phyloP scores from a whole-genome alignment of 1,140 invertebrate genomes.

The Scylla paramamosain region DNA sequence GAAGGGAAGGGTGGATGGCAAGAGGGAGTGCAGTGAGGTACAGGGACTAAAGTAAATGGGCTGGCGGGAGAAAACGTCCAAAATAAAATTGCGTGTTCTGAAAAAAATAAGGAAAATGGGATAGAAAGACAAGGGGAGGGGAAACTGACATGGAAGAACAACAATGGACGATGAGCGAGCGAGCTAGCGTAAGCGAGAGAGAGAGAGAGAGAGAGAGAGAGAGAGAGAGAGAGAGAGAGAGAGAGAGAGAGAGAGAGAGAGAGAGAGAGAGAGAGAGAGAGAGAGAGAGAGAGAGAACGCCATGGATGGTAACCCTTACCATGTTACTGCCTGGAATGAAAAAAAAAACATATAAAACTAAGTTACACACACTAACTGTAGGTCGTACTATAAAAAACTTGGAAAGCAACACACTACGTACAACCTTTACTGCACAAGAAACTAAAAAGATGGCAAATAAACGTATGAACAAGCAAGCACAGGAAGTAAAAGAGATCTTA shows the following conservation, averaged over 20 bases:
- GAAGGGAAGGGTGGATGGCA: neutral
- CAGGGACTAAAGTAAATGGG: neutral
- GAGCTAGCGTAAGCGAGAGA: neutral
- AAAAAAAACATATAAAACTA: no score
- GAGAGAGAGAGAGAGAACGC: conserved; percentile 27
- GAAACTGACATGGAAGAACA: neutral
- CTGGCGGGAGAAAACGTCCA: neutral
- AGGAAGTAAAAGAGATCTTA: no score
- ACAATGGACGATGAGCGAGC: neutral
- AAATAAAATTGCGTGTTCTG: neutral
- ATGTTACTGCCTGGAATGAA: no score
- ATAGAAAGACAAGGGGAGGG: neutral
- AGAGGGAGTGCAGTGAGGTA: neutral
- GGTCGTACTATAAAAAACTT: no score
- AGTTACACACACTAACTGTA: no score
- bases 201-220: conserved; percentile 30
- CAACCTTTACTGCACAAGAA: no score
- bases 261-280: neutral
- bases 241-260: conserved; percentile 30
- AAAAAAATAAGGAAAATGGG: neutral
- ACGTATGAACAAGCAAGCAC: no score
- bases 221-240: conserved; percentile 29
- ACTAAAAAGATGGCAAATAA: no score
- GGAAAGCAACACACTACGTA: no score
- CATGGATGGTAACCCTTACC: neutral